Evolutionary conservation across 2,797 vertebrate species (phyloP).

Genomic region (Galagoides demidoff): DNA sequence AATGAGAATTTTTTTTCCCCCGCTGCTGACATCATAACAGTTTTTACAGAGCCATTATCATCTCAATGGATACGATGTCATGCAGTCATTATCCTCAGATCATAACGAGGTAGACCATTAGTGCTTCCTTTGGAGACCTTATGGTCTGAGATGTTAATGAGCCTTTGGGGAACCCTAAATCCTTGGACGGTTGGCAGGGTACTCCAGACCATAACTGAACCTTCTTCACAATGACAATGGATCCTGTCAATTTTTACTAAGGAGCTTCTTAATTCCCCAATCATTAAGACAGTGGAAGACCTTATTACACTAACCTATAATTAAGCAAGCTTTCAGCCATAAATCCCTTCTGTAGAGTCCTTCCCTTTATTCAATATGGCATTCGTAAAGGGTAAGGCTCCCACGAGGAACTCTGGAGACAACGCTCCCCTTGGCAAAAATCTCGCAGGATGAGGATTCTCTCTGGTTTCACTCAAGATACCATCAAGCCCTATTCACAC

Average conservation of each 20-base stretch:
- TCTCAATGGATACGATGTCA: constrained; percentile 75
- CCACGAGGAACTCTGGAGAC: background rate
- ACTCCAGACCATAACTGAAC: constrained; percentile 72
- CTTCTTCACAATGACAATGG: constrained; percentile 72
- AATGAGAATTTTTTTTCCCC: constrained; percentile 68
- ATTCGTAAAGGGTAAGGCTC: constrained; percentile 58
- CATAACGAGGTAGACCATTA: constrained; percentile 79
- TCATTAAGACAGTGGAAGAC: constrained; percentile 74
- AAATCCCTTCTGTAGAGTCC: constrained; percentile 70
- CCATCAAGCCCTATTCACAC: background rate
- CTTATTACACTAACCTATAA: constrained; percentile 77
- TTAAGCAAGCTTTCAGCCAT: constrained; percentile 78
- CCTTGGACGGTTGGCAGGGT: constrained; percentile 77
- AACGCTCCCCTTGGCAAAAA: background rate
- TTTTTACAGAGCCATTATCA: constrained; percentile 78
- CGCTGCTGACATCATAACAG: constrained; percentile 81
- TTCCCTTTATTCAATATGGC: constrained; percentile 58
- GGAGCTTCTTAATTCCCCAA: constrained; percentile 77
- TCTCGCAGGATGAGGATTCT: background rate
- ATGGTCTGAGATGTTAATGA: constrained; percentile 81
- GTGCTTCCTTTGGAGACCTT: constrained; percentile 83
- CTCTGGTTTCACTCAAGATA: background rate
- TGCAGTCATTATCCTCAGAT: constrained; percentile 80
- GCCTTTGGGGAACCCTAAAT: constrained; percentile 82
- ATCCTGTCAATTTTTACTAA: constrained; percentile 78